Base-by-base conservation (phyloP, 2,888 invertebrate species). In the Stegophylla sp. region DNA sequence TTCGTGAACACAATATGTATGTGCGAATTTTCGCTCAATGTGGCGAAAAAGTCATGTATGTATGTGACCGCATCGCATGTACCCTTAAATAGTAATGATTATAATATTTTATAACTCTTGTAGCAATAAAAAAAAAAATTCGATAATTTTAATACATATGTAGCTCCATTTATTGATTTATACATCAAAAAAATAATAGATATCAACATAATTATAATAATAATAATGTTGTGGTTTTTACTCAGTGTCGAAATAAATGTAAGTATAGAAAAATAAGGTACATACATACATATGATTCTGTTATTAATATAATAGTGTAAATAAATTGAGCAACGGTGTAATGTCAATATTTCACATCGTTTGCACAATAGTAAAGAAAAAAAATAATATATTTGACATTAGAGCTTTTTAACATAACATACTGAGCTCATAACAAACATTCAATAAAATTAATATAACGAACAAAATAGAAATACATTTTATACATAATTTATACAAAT, bases 341-440 rank as follows among this genome's bases (percentile, higher is more conserved):
- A 20, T 34, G 51, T 15, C 4, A 23, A 15, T 15, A 34, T 69
- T 51, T 71, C 51, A 71, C 71, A 53, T 51, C 34, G 12, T 71
- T 51, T 53, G 53, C 71, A 34, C 53, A 3, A 53, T 71, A 53
- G 53, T 71, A 71, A 34, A 53, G 28, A 48, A 51, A 28, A 51
- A 28, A 69, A 69, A n/a, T n/a, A 69, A 10, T 17, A 20, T 15
- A 2, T 34, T 34, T 28, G 61, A 34, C 28, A 69, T 48, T 34
- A 12, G 51, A 51, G 69, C 51, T 69, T 69, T 69, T 69, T 53
- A 51, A 69, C 51, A 51, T 51, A n/a, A 69, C 48, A 34, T 34
- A 53, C 28, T 20, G 28, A 28, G 7, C 28, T 51, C 51, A 3
- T 69, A 69, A 69, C 51, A 34, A 69, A 72, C 56, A 7, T 51